Conservation (phyloP, 2,113 vertebrate genomes). For the Lathamus discolor region DNA sequence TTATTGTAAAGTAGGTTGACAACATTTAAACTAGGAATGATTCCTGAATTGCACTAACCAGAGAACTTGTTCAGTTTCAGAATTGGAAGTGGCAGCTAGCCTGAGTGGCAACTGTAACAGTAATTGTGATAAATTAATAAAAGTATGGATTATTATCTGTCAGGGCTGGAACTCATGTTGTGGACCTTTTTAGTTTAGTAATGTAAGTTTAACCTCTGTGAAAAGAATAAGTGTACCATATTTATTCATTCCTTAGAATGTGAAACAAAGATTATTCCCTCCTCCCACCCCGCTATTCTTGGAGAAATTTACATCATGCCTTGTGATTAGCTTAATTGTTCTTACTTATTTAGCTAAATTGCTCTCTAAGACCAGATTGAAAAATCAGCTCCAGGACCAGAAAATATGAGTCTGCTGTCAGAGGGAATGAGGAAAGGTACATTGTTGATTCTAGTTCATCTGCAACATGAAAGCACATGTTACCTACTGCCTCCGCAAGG, state of each 20-base stretch:
- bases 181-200: background rate
- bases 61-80: background rate
- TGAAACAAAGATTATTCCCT: background rate
- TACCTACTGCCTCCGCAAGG: background rate
- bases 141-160: background rate
- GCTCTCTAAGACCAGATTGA: background rate
- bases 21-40: background rate
- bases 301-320: background rate
- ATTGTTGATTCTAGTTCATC: background rate
- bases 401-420: background rate
- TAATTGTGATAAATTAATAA: background rate
- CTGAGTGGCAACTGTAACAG: background rate
- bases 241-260: background rate
- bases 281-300: background rate
- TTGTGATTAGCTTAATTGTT: background rate
- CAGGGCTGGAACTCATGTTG: background rate
- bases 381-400: background rate
- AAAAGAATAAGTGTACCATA: background rate
- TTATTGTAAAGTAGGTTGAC: background rate
- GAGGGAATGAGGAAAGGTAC: background rate
- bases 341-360: background rate
- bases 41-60: background rate
- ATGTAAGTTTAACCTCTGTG: background rate
- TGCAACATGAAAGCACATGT: background rate
- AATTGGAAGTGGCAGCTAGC: background rate